Base-by-base conservation (phyloP, 2,797 vertebrate species). In the Gymnoscopelus microlampas region DNA sequence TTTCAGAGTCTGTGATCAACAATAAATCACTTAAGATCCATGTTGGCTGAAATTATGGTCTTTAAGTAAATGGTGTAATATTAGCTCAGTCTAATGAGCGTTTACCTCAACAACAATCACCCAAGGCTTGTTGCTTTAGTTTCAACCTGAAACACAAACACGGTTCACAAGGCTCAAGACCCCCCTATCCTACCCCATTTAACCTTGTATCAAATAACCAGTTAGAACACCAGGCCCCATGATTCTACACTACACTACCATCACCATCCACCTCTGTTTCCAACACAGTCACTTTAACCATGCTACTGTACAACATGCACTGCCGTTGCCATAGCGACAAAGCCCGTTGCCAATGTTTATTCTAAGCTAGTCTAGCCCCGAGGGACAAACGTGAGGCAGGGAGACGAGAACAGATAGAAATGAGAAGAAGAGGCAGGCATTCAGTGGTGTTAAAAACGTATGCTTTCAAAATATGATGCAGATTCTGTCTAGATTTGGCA, bases 321-420 rank as follows among this genome's bases (percentile, higher is more conserved):
- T 78, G 81, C 73, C 73, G 93, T 94, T 92, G 89, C 91, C 90
- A 93, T 93, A 86, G 92, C 88, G 80, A 93, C 91, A 81, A 92
- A 89, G 75, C 89, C 55, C 71, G 83, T 66, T 79, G 85, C 81
- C 24, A 66, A 84, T 92, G 89, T 92, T 92, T 93, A 91, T 93
- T 93, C 88, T 90, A 79, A 92, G 78, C 82, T 65, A 79, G 83
- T 88, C 77, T 76, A 84, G 76, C 88, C 92, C 86, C 85, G 60
- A 32, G 85, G 87, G 91, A 89, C 83, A 77, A 71, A 80, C 71
- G 77, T 63, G 72, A 84, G 64, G 66, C 63, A 35, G 76, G 58
- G 47, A 89, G 68, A 78, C 53, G 53, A 55, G 63, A 83, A 77
- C 63, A 74, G 68, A 87, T 53, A 49, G 50, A 53, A 57, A 61